Evolutionary conservation across 2,888 invertebrate species (phyloP), one percentile per base, ranked within the genome.

Genomic region (Masnerella sp.): DNA sequence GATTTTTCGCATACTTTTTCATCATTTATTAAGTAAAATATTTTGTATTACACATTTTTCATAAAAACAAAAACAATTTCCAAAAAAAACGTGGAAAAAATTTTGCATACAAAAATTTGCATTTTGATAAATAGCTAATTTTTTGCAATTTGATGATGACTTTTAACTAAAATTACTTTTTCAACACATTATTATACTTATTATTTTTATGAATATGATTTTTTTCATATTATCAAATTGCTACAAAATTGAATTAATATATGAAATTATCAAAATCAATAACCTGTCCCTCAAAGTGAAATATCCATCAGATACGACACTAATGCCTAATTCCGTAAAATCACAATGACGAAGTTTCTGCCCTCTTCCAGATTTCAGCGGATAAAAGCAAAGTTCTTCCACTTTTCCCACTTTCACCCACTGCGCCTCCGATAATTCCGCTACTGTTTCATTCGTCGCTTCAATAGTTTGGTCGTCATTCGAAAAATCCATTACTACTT

Each of bases 331-430:
- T 58, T 82, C 82, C 8, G 85, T 84, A 54, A 88, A 85, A 34
- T 80, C 45, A 45, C 85, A 87, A 14, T 82, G 75, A 5, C 74
- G 45, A 0, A 88, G 32, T 12, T 76, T 65, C 25, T 79, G 83
- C 2, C 85, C 86, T 36, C 80, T 81, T n/a, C 88, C 88, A n/a
- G 88, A 88, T 81, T 88, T 88, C 12, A 89, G 74, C 1, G 89
- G 88, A 77, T 88, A 88, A 47, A 83, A 75, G 58, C 82, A 84
- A 11, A 88, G 74, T 70, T 87, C 84, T 25, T 80, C 77, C 2
- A 88, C 81, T 12, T 74, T 77, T 7, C 87, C 88, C 18, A 87
- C 83, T 78, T 83, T 83, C 7, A 79, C 78, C 88, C 88, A 88
- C 34, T 83, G 81, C 5, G 76, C 49, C 8, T 79, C 52, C 0